phyloP scores from a whole-genome alignment of 2,888 invertebrate genomes.

The Branchipolynoe longqiensis region DNA sequence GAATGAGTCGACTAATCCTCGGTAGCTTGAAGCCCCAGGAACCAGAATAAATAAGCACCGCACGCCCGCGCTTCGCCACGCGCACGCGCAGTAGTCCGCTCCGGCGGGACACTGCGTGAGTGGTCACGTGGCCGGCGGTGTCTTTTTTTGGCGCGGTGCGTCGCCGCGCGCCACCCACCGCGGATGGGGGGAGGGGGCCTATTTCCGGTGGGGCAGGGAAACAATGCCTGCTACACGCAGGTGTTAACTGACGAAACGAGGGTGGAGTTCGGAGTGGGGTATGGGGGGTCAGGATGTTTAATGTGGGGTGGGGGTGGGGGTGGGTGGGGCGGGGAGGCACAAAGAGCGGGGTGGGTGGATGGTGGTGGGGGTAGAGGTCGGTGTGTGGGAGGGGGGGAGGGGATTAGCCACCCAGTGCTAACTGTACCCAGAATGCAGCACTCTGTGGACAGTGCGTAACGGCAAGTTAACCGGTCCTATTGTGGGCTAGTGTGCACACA shows the following conservation, averaged over 20 bases:
- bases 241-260: background rate
- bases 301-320: too few species aligned
- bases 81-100: background rate
- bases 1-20: background rate
- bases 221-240: background rate
- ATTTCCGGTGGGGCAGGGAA: constrained; percentile 3
- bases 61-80: background rate
- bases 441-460: background rate
- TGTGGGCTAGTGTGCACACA: background rate
- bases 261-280: background rate
- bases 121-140: too few species aligned
- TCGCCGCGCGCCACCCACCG: background rate
- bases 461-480: background rate
- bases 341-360: too few species aligned
- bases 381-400: too few species aligned
- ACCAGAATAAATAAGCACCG: constrained; percentile 1
- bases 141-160: too few species aligned
- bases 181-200: background rate
- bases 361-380: too few species aligned
- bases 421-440: background rate
- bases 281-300: background rate
- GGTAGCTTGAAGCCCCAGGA: background rate
- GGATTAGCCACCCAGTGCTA: background rate
- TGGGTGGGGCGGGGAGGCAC: too few species aligned
- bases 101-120: background rate